Evolutionary conservation across 1,140 invertebrate genomes (phyloP), one percentile per base, ranked within the genome.

Genomic region (Pemphigus obesinymphae): DNA sequence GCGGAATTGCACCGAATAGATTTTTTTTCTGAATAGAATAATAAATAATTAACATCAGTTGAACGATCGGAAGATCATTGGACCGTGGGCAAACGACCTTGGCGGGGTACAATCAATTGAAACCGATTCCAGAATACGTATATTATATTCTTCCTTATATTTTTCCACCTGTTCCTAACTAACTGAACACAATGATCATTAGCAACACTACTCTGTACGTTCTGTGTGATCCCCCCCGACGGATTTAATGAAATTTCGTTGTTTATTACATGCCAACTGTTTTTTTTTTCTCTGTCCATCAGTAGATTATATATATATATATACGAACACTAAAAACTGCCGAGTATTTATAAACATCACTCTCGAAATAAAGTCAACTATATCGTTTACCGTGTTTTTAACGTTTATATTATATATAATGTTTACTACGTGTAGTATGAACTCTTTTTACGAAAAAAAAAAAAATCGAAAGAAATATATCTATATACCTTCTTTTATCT

Each of bases 31-130:
- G 23, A 58, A 11, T 58, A 31, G 8, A 58, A 13, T 13, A 15
- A 34, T 63, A 63, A 26, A 29, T 29, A 7, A 45, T 45, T 45
- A 31, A 48, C 43, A 3, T 23, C 31, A 10, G 70, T 72, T 45
- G 68, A 72, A 72, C 68, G 40, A 45, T 72, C 68, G 68, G 40
- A 29, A 72, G 68, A 45, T 72, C 68, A 23, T 45, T 31, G 70
- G 70, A 72, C 70, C 70, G 43, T 72, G 43, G 43, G 43, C 40
- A 72, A 29, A 45, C 15, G 68, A 72, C 68, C 68, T 72, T 72
- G 68, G 40, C 40, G 40, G 68, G 68, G 68, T 45, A 72, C 23
- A 20, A 72, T 72, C 68, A 29, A 72, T 72, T 17, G 68, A 72
- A 72, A 72, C n/a, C 26, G 40, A 72, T 29, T 72, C 68, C n/a